Conservation (phyloP, 2,888 invertebrate genomes). For the Auanema freiburgensis region DNA sequence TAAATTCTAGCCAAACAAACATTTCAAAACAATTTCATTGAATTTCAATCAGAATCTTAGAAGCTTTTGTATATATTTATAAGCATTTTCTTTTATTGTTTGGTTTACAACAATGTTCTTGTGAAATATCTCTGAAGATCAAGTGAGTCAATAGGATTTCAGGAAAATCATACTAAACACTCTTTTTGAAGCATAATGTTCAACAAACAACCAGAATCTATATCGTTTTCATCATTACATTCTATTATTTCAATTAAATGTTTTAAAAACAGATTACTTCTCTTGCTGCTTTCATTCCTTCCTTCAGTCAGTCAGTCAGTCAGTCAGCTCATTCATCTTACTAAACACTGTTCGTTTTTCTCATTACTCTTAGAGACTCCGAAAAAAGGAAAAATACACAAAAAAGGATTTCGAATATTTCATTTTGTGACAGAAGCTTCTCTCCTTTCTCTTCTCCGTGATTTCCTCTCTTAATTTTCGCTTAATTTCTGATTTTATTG, state of each 20-base stretch:
- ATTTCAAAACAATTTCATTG: neutral
- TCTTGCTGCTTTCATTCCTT: neutral
- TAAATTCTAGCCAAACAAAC: slow-evolving; percentile 5
- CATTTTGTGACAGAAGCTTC: slow-evolving; percentile 3
- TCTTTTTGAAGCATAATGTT: too few species aligned
- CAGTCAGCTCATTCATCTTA: neutral
- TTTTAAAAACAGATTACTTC: neutral
- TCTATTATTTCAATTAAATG: slow-evolving; percentile 1
- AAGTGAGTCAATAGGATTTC: too few species aligned
- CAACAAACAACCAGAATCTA: too few species aligned
- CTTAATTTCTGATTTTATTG: too few species aligned
- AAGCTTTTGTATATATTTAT: too few species aligned
- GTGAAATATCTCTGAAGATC: too few species aligned
- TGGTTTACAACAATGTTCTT: too few species aligned
- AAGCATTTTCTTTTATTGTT: slow-evolving; percentile 6
- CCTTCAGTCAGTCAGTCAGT: slow-evolving; percentile 4
- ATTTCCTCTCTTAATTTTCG: too few species aligned
- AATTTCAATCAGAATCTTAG: too few species aligned
- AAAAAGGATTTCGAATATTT: neutral
- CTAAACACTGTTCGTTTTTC: neutral
- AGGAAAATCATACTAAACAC: too few species aligned
- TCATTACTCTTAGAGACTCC: neutral
- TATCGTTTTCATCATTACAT: too few species aligned
- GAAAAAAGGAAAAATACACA: neutral
- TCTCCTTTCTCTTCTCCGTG: slow-evolving; percentile 1